Evolutionary conservation across 2,113 vertebrate species (phyloP).

Genomic region (Platysternon megacephalum): DNA sequence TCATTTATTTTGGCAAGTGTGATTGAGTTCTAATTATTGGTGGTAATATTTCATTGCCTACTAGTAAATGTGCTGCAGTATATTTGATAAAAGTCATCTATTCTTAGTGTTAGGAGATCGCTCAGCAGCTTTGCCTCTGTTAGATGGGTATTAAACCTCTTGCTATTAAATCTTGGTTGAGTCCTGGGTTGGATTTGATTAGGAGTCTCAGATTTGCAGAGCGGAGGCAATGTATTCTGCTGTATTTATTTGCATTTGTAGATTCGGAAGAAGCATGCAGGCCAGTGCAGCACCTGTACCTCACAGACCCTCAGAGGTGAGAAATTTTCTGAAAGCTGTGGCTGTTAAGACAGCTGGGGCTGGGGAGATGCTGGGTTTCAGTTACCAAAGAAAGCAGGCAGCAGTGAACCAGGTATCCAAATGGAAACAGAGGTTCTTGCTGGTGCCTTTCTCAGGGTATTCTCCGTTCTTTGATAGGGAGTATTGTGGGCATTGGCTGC

Average conservation of each 20-base stretch:
- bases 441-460: rapidly evolving
- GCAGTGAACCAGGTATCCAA: rapidly evolving
- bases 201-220: background rate
- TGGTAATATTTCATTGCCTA: background rate
- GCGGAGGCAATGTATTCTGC: background rate
- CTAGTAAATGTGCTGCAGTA: background rate
- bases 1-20: background rate
- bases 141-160: background rate
- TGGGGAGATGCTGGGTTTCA: rapidly evolving
- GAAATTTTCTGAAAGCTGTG: background rate
- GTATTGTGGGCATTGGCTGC: background rate
- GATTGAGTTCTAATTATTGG: background rate
- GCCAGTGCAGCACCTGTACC: background rate
- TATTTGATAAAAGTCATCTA: background rate
- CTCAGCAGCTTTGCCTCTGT: background rate
- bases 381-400: background rate
- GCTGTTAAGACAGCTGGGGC: rapidly evolving
- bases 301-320: background rate
- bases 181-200: background rate
- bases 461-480: background rate
- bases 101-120: background rate
- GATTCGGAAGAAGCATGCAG: rapidly evolving
- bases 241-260: background rate
- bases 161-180: background rate
- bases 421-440: background rate